Evolutionary conservation across 2,113 vertebrate genomes (phyloP).

Genomic region (Pantherophis guttatus): DNA sequence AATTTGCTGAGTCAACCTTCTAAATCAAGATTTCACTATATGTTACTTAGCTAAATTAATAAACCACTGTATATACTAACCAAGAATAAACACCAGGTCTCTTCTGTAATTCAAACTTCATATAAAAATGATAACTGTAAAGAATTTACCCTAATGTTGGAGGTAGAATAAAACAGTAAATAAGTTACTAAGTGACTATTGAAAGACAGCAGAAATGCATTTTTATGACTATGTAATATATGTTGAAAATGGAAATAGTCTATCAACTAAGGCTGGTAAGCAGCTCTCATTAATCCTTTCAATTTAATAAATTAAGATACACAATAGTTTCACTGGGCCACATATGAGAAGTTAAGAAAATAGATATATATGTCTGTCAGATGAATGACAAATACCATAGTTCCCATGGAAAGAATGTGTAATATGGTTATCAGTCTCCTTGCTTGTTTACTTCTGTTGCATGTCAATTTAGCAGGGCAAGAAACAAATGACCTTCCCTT

Average conservation of each 20-base stretch:
- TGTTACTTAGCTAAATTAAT: not conserved
- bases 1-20: no score
- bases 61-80: not conserved
- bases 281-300: slow-evolving; percentile 3
- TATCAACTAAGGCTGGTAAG: not conserved
- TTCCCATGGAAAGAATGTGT: not conserved
- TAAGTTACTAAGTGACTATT: not conserved
- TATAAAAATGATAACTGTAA: not conserved
- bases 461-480: not conserved
- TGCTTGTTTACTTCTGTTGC: not conserved
- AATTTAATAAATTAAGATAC: slow-evolving; percentile 16
- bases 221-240: not conserved
- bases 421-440: not conserved
- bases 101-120: not conserved
- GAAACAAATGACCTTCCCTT: not conserved
- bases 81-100: not conserved
- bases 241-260: not conserved
- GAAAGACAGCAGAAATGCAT: not conserved
- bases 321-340: not conserved
- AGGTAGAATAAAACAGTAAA: not conserved
- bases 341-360: slow-evolving; percentile 14
- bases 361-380: not conserved
- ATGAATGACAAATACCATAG: not conserved
- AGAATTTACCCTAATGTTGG: not conserved
- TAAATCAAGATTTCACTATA: not conserved